These are phyloP conservation scores for Netelia fuscicornis DNA, from an alignment of 2,888 invertebrate species.

Conservation along the genomic window DNA sequence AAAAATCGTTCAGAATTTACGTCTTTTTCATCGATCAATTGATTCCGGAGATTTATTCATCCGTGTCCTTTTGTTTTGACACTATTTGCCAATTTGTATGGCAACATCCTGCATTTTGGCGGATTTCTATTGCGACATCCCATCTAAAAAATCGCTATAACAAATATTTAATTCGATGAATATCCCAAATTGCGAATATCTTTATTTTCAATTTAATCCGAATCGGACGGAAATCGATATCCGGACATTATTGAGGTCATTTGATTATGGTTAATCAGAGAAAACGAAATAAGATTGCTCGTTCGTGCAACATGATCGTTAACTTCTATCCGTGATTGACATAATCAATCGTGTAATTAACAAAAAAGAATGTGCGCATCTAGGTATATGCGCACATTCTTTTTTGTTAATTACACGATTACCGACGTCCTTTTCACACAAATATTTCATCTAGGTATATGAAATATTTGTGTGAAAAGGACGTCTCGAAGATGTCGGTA, in stretches of 20 bases:
- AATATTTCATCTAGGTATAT: no score
- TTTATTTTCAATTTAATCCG: neutral
- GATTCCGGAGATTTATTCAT: neutral
- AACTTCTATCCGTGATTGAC: neutral
- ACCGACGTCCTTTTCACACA: no score
- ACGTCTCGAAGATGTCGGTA: slow-evolving; percentile 59
- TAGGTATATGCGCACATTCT: no score
- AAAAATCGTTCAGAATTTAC: neutral
- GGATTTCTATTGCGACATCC: no score
- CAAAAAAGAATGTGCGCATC: slow-evolving; percentile 21
- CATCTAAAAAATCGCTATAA: no score
- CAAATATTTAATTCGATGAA: no score
- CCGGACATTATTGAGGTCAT: neutral
- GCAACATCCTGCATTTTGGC: no score
- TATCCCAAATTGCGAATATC: neutral
- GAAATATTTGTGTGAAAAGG: slow-evolving; percentile 23
- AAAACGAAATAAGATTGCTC: neutral
- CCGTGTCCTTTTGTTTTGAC: neutral
- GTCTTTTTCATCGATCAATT: neutral
- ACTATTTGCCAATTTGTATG: no score
- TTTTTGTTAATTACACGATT: no score
- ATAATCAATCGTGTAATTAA: neutral
- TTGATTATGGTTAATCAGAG: neutral
- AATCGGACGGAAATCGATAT: neutral
- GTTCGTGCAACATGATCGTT: neutral